Evolutionary conservation across 2,113 vertebrate species (phyloP).

Genomic region (Craseonycteris thonglongyai): DNA sequence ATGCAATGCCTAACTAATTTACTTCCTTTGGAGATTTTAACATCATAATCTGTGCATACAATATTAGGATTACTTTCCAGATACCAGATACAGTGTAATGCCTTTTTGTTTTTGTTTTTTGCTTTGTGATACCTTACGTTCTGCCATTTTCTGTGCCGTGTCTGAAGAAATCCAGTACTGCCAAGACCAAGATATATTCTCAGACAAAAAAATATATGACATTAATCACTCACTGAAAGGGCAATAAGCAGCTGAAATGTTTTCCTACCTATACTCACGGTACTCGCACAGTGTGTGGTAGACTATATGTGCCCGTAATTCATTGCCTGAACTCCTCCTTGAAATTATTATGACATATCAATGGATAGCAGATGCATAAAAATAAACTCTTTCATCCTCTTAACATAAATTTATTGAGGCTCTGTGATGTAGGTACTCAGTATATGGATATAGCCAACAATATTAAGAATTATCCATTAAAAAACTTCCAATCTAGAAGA

Average conservation of each 20-base stretch:
- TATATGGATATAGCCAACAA: background rate
- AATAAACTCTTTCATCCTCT: background rate
- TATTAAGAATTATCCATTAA: background rate
- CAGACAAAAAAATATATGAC: background rate
- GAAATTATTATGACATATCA: background rate
- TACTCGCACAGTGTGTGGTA: background rate
- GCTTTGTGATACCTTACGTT: background rate
- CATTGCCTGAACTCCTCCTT: background rate
- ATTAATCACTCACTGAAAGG: background rate
- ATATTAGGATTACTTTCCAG: conserved; percentile 19
- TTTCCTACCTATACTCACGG: background rate
- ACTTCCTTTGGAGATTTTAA: background rate
- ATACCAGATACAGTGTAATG: background rate
- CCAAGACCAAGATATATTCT: background rate
- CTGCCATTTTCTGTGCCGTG: background rate
- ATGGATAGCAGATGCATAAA: background rate
- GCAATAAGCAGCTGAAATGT: background rate
- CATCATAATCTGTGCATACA: conserved; percentile 12
- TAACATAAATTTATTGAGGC: background rate
- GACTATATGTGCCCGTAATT: background rate
- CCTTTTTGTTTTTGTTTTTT: background rate
- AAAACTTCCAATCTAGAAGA: background rate
- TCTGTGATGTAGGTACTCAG: background rate
- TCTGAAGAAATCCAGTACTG: background rate
- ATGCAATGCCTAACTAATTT: background rate